Evolutionary conservation across 2,113 vertebrate genomes (phyloP).

Genomic region (Furnarius figulus): DNA sequence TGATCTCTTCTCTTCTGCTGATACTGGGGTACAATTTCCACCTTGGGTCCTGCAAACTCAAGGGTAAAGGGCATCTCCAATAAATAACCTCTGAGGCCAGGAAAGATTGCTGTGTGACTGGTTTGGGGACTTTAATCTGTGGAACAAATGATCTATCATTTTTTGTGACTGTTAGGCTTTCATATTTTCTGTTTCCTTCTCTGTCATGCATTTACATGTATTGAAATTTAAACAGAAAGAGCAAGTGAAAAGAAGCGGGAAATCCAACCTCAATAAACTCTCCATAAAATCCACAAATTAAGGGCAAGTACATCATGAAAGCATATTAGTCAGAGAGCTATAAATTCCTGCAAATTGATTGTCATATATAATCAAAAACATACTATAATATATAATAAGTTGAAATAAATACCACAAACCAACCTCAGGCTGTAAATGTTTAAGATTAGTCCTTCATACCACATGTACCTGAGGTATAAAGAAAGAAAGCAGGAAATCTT

Average conservation of each 20-base stretch:
- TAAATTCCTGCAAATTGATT: slow-evolving; percentile 68
- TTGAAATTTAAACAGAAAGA: neutral
- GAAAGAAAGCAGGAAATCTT: neutral
- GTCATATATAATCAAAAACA: slow-evolving; percentile 62
- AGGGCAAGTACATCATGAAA: slow-evolving; percentile 60
- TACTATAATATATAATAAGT: slow-evolving; percentile 47
- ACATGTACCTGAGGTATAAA: slow-evolving; percentile 50
- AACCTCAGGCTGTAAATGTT: slow-evolving; percentile 44
- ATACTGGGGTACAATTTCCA: neutral
- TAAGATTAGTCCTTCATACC: slow-evolving; percentile 39
- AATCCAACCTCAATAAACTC: slow-evolving; percentile 51
- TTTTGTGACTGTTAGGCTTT: neutral
- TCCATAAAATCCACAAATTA: slow-evolving; percentile 68
- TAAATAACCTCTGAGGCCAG: neutral
- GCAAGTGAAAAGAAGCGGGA: neutral
- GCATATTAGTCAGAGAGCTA: slow-evolving; percentile 46
- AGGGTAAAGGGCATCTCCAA: neutral
- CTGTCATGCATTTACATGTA: neutral
- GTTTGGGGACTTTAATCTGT: neutral
- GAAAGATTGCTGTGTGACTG: neutral
- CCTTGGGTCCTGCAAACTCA: neutral
- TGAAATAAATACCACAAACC: slow-evolving; percentile 49
- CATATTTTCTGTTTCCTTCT: neutral
- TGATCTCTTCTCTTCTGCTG: neutral
- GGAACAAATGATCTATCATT: neutral